These are phyloP conservation scores for Folsomia manolachei DNA, from an alignment of 2,888 invertebrate genomes.

Conservation along the genomic window DNA sequence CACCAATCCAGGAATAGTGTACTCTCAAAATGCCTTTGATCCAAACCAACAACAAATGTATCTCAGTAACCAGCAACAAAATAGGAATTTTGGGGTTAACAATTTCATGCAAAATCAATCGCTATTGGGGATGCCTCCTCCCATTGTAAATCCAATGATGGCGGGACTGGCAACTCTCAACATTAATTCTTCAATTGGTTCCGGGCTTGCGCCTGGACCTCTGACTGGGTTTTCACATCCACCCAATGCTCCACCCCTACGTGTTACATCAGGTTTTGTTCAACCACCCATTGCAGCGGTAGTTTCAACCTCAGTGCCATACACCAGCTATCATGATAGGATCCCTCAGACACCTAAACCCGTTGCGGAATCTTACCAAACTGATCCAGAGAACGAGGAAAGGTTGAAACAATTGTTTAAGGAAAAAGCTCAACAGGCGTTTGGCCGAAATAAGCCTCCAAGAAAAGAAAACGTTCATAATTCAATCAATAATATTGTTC, in stretches of 20 bases:
- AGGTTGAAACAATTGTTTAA: conserved; percentile 22
- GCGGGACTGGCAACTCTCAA: conserved; percentile 6
- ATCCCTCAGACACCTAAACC: background rate
- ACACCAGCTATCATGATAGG: background rate
- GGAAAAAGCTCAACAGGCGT: conserved; percentile 32
- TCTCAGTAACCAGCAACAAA: background rate
- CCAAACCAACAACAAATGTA: background rate
- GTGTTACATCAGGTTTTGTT: background rate
- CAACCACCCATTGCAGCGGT: background rate
- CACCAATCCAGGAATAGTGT: background rate
- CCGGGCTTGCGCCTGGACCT: background rate
- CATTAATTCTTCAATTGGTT: conserved; percentile 9
- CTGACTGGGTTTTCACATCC: background rate
- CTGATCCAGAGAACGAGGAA: too few relatives aligned
- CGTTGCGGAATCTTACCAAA: too few relatives aligned
- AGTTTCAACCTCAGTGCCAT: background rate
- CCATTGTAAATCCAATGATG: background rate
- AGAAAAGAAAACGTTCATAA: too few relatives aligned
- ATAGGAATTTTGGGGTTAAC: too few relatives aligned
- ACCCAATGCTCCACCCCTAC: background rate
- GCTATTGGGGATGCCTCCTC: background rate
- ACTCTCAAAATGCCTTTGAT: background rate
- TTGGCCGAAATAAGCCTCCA: conserved; percentile 18
- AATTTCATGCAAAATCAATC: too few relatives aligned
- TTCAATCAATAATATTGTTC: background rate